These are phyloP conservation scores for Empidonax traillii DNA, from an alignment of 2,113 vertebrate genomes.

Conservation along the genomic window DNA sequence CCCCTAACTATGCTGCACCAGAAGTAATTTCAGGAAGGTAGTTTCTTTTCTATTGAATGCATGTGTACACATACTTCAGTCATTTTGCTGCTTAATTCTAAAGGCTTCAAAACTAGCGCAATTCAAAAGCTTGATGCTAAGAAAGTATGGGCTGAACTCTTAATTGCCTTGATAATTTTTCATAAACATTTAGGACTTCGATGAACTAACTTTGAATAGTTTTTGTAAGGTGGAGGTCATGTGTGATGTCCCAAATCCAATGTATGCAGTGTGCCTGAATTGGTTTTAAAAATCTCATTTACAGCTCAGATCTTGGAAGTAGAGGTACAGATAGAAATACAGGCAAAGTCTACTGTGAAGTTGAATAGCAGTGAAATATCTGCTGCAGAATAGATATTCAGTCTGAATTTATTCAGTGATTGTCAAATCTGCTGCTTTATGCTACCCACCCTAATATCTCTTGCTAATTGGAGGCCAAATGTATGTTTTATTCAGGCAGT, in stretches of 20 bases:
- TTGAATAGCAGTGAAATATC: background rate
- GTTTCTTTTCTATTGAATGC: conserved; percentile 47
- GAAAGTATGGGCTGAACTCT: background rate
- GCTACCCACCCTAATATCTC: background rate
- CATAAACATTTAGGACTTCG: background rate
- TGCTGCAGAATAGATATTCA: background rate
- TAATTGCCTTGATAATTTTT: background rate
- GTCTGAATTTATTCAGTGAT: background rate
- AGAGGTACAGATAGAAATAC: background rate
- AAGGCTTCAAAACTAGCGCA: background rate
- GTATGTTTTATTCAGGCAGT: background rate
- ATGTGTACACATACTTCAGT: conserved; percentile 12
- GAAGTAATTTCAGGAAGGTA: conserved; percentile 99
- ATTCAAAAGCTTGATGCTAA: background rate
- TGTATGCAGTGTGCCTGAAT: background rate
- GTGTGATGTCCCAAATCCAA: background rate
- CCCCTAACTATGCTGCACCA: conserved; percentile 97
- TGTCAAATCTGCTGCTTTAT: background rate
- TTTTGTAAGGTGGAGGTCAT: background rate
- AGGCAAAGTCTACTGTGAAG: background rate
- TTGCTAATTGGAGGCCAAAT: background rate
- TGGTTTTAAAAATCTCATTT: background rate
- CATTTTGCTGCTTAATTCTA: background rate
- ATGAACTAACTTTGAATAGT: background rate
- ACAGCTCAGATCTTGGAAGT: background rate